phyloP scores from a whole-genome alignment of 2,888 invertebrate genomes.

The Sturmia bella region DNA sequence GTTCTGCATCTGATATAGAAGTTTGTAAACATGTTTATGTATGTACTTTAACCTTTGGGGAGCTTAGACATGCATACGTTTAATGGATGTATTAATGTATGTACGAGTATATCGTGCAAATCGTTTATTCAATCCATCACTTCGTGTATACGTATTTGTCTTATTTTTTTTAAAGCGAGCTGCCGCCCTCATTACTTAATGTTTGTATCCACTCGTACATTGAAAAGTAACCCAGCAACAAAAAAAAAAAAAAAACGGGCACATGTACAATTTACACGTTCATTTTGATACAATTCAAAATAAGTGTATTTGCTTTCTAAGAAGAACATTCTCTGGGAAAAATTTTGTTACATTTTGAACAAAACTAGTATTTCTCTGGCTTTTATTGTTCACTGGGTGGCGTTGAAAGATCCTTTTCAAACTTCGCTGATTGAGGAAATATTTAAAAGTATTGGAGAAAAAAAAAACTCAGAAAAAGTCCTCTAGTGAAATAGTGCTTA shows the following conservation, averaged over 20 bases:
- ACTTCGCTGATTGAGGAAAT: conserved; percentile 29
- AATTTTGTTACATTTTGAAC: too few relatives aligned
- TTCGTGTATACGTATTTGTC: conserved; percentile 41
- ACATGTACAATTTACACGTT: too few relatives aligned
- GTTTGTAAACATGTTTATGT: too few relatives aligned
- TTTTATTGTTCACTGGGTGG: conserved; percentile 42
- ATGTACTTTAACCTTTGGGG: too few relatives aligned
- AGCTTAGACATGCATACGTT: too few relatives aligned
- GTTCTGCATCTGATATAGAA: too few relatives aligned
- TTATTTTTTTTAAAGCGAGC: conserved; percentile 29
- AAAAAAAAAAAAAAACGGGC: background rate
- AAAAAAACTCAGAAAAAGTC: conserved; percentile 56
- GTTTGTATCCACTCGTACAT: background rate
- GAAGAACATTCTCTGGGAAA: too few relatives aligned
- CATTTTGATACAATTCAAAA: too few relatives aligned
- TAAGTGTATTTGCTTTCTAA: too few relatives aligned
- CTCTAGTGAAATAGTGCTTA: conserved; percentile 76
- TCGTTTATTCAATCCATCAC: conserved; percentile 48
- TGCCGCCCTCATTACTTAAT: conserved; percentile 62
- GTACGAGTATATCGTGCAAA: conserved; percentile 4
- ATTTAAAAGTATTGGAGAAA: conserved; percentile 10
- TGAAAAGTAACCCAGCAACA: conserved; percentile 32
- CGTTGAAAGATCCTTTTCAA: background rate
- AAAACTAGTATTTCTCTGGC: too few relatives aligned
- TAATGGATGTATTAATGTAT: background rate